Base-by-base conservation (phyloP, 2,113 vertebrate species). In the Protomyctophum bolini region DNA sequence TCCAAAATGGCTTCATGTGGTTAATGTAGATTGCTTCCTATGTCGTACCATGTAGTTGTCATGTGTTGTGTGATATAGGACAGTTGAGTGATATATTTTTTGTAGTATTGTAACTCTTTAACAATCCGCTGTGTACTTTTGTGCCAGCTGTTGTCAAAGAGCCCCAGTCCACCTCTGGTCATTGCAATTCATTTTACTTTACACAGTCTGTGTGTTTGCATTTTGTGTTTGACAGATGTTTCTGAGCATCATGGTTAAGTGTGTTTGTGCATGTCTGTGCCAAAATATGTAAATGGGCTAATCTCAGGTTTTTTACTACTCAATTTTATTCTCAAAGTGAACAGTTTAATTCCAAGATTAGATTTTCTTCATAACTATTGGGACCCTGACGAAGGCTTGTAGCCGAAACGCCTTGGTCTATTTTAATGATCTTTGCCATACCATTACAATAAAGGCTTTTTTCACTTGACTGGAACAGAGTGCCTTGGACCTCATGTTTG, bases 251-350 rank as follows among this genome's bases (percentile, higher is more conserved):
- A n/a, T 63, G 12, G 21, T 21, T 48, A 2, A 48, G 45, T 63
- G 60, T 63, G 60, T 63, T 21, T 21, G n/a, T 47, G 60, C 8
- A 8, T 48, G 12, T 48, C n/a, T 73, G 66, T 75, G 66, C 68
- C 75, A 75, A 75, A 83, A 52, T 15, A 57, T 49, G 67, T 21
- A 51, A 63, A 70, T 28, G 70, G 54, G 75, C 21, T 48, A 47
- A 48, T 62, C 59, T 62, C 59, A 62, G 79, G 66, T 83, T 74
- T 74, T 66, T 21, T 21, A 21, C 49, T 10, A n/a, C n/a, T 58
- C 11, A 8, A 41, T 41, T 47, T 62, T 71, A 49, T 46, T 58
- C 54, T 79, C 47, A 41, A 41, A 41, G 33, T 29, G 6, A 58
- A 67, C 49, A 58, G 12, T 56, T 76, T 50, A n/a, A 54, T 14